Evolutionary conservation across 2,888 invertebrate genomes (phyloP).

Genomic region (Octodonta nipae): DNA sequence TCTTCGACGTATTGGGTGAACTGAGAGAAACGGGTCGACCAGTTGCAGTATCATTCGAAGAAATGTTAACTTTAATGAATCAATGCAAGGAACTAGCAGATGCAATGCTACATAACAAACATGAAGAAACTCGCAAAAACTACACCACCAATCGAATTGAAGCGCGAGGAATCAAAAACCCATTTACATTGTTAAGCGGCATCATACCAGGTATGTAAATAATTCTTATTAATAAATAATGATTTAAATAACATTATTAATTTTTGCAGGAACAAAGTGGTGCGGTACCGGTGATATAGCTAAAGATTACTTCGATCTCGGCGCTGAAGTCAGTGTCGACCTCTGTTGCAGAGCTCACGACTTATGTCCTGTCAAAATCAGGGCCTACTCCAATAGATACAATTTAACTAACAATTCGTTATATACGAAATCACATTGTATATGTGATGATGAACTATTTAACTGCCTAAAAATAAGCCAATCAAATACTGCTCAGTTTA

Average conservation of each 20-base stretch:
- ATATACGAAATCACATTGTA: conserved; percentile 81
- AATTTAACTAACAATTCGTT: conserved; percentile 72
- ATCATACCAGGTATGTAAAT: conserved; percentile 58
- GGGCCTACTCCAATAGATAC: conserved; percentile 57
- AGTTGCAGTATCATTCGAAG: conserved; percentile 51
- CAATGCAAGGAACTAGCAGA: conserved; percentile 59
- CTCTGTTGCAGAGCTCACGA: conserved; percentile 83
- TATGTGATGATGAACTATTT: conserved; percentile 71
- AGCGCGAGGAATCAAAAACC: conserved; percentile 43
- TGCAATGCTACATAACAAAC: conserved; percentile 28
- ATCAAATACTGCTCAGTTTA: conserved; percentile 55
- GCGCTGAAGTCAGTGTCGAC: conserved; percentile 57
- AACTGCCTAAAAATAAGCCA: conserved; percentile 55
- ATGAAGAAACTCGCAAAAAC: conserved; percentile 17
- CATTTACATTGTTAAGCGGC: conserved; percentile 59
- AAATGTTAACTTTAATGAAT: conserved; percentile 68
- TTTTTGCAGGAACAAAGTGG: conserved; percentile 75
- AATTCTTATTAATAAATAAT: background rate
- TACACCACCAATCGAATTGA: conserved; percentile 8
- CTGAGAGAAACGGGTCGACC: conserved; percentile 50
- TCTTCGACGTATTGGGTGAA: conserved; percentile 48
- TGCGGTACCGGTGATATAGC: conserved; percentile 86
- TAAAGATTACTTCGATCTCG: conserved; percentile 69
- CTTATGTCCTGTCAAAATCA: conserved; percentile 71
- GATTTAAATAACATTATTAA: conserved; percentile 3